These are phyloP conservation scores for Atherinosoma microstoma DNA, from an alignment of 2,797 vertebrate species.

Conservation along the genomic window DNA sequence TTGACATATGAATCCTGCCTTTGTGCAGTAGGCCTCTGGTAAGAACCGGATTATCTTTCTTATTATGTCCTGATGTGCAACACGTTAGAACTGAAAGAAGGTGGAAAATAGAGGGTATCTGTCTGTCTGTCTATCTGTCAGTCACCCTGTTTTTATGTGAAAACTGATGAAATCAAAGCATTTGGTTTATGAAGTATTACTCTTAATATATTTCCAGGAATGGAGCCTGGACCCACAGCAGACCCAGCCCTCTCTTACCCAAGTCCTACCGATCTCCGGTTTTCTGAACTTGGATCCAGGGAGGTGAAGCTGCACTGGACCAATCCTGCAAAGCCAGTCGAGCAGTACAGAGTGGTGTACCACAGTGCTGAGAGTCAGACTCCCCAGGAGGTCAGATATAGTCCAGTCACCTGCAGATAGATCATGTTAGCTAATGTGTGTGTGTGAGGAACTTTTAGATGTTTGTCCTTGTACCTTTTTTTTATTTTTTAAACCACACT, in stretches of 20 bases:
- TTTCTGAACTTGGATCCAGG: constrained; percentile 88
- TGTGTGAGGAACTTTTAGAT: too few species aligned
- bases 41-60: too few species aligned
- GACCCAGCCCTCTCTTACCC: constrained; percentile 77
- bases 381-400: constrained; percentile 87
- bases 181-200: neutral
- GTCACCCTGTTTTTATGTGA: neutral
- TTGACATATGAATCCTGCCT: too few species aligned
- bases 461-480: too few species aligned
- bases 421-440: too few species aligned
- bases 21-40: too few species aligned
- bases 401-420: neutral
- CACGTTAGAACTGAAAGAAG: neutral
- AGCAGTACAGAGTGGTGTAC: constrained; percentile 90
- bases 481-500: too few species aligned
- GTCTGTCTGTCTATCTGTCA: too few species aligned
- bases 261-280: constrained; percentile 86
- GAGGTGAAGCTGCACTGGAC: constrained; percentile 90
- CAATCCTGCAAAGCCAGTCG: constrained; percentile 78
- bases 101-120: neutral
- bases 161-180: neutral
- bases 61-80: neutral
- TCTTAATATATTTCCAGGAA: constrained; percentile 58
- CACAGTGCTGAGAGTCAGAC: constrained; percentile 86
- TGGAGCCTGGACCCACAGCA: constrained; percentile 74